These are phyloP conservation scores for Crotalus adamanteus DNA, from an alignment of 2,797 vertebrate species.

Conservation along the genomic window DNA sequence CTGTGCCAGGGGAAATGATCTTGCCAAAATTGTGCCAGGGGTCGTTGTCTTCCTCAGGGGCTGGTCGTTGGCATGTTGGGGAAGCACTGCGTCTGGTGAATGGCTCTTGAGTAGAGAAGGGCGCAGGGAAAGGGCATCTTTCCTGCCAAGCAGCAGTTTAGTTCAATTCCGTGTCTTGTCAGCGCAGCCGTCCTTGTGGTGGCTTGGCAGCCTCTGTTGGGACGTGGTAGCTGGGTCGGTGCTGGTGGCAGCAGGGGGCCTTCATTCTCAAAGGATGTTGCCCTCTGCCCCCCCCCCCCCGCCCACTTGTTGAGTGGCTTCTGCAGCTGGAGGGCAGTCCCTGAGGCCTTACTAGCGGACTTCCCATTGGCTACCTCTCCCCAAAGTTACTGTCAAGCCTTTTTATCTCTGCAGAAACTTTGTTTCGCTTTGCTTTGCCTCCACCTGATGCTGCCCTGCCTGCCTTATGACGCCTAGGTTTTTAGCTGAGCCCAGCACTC, in stretches of 20 bases:
- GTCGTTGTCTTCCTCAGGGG: too few species aligned
- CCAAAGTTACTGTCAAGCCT: neutral
- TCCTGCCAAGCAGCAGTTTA: neutral
- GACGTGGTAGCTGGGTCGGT: neutral
- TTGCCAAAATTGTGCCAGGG: neutral
- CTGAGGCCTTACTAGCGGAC: neutral
- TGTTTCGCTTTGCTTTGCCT: neutral
- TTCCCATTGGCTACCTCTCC: neutral
- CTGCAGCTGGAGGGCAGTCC: neutral
- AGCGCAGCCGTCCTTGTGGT: neutral
- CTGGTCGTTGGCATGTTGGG: neutral
- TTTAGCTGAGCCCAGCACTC: neutral
- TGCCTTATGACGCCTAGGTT: neutral
- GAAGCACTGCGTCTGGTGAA: too few species aligned
- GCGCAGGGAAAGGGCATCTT: neutral
- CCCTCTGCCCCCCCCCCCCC: too few species aligned
- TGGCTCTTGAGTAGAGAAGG: neutral
- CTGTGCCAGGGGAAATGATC: neutral
- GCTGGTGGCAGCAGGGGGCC: neutral
- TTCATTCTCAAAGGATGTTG: neutral
- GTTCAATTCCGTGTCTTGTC: too few species aligned
- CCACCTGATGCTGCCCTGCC: neutral
- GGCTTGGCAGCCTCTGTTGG: neutral
- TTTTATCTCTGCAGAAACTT: neutral
- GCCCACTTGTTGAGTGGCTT: too few species aligned